phyloP scores from a whole-genome alignment of 2,888 invertebrate species.

The Xylophagus ater region DNA sequence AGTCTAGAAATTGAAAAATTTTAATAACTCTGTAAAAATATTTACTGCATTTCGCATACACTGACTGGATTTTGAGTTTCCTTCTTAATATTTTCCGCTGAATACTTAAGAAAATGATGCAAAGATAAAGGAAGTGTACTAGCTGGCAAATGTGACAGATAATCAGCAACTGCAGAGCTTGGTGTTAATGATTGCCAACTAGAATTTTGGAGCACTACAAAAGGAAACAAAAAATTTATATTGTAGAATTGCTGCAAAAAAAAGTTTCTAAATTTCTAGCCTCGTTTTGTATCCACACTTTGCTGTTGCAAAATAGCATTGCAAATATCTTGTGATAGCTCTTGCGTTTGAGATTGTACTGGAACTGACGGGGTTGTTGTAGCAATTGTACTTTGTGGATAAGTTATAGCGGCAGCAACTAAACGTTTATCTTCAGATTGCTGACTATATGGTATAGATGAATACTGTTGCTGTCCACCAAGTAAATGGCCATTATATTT shows the following conservation, averaged over 20 bases:
- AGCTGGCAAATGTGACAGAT: conserved; percentile 66
- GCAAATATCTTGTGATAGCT: conserved; percentile 38
- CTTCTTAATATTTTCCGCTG: conserved; percentile 64
- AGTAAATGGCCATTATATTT: conserved; percentile 43
- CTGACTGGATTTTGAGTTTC: conserved; percentile 45
- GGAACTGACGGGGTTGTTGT: conserved; percentile 23
- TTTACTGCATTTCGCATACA: conserved; percentile 23
- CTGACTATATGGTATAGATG: conserved; percentile 25
- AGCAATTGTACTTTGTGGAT: conserved; percentile 28
- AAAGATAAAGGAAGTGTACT: conserved; percentile 63
- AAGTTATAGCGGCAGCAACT: conserved; percentile 27
- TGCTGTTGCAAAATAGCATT: conserved; percentile 38
- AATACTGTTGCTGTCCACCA: conserved; percentile 28
- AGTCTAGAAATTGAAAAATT: conserved; percentile 7
- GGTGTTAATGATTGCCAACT: conserved; percentile 44
- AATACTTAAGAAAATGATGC: conserved; percentile 76
- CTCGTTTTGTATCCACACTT: conserved; percentile 31
- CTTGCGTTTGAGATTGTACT: conserved; percentile 34
- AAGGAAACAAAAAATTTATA: conserved; percentile 2
- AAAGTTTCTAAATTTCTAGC: conserved; percentile 18
- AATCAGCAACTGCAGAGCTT: conserved; percentile 74
- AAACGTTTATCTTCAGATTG: conserved; percentile 27
- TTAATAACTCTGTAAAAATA: neutral
- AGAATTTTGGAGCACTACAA: conserved; percentile 36
- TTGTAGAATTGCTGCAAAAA: neutral